These are phyloP conservation scores for Aphodius granarius DNA, from an alignment of 2,888 invertebrate species.

Conservation along the genomic window DNA sequence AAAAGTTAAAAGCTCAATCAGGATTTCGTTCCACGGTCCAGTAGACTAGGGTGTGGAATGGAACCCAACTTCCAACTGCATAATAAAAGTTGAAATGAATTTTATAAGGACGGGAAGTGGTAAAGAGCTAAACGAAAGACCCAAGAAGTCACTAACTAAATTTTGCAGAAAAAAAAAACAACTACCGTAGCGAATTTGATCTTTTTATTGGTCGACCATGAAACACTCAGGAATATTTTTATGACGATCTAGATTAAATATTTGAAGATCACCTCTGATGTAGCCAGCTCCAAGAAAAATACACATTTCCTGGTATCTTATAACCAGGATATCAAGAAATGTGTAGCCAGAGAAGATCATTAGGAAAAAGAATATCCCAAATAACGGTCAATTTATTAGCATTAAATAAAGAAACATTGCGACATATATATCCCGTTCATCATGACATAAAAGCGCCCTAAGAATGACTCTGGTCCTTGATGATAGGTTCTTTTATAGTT, in stretches of 20 bases:
- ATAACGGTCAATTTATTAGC: too few species aligned
- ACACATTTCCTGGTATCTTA: too few species aligned
- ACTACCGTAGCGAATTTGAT: not conserved
- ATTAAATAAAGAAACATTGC: not conserved
- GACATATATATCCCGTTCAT: not conserved
- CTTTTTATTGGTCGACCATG: not conserved
- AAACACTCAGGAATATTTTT: not conserved
- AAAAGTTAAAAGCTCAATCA: not conserved
- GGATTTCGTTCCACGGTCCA: not conserved
- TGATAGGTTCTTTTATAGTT: not conserved
- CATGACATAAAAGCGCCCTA: not conserved
- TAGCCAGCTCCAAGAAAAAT: too few species aligned
- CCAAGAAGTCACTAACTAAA: too few species aligned
- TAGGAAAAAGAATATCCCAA: too few species aligned
- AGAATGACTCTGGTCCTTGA: not conserved
- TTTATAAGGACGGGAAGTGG: not conserved
- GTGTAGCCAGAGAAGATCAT: too few species aligned
- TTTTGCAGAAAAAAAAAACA: not conserved
- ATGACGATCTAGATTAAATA: not conserved
- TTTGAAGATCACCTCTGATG: not conserved
- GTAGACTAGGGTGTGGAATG: not conserved
- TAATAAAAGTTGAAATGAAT: not conserved
- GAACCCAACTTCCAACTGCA: not conserved
- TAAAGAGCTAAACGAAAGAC: too few species aligned
- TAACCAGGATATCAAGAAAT: too few species aligned